Base-by-base conservation (phyloP, 2,797 vertebrate genomes). In the Apogon talboti region DNA sequence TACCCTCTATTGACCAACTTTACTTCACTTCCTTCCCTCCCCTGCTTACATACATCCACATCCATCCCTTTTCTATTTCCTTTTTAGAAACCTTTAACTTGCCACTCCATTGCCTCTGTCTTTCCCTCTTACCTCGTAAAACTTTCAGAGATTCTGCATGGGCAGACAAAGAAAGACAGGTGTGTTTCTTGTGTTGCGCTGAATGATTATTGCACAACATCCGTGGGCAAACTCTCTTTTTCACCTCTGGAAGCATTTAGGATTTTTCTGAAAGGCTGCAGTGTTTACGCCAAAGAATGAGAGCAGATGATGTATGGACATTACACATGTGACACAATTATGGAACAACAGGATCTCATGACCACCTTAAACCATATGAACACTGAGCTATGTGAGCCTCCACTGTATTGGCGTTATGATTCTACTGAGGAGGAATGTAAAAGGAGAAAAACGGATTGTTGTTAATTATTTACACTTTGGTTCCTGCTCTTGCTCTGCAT, bases 1-100 rank as follows among this genome's bases (percentile, higher is more conserved):
- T 87, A 92, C 83, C 83, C 89, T 89, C 83, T 58, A 69, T 74
- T 84, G 84, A 89, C 85, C 59, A 74, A 79, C 88, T 75, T 83
- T 76, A 83, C 69, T 80, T 82, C 73, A 79, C 74, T 86, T 88
- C 84, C 89, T 89, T 57, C 68, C 47, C 51, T 79, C 71, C 65
- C 74, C 37, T 58, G 15, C 35, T 28, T 56, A 52, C 49, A 72
- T 28, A 28, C 24, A 28, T 24, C n/a, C 48, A 67, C 75, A 78
- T 75, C 38, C 54, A 60, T 77, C 70, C 72, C 35, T 49, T 73
- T 80, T 81, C 74, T 51, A 69, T 82, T 87, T 84, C 74, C 75
- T 77, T 55, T 60, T 46, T 66, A 24, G 54, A 35, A 57, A 60
- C 51, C 46, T 69, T 71, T 42, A 71, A 14, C 50, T 45, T 30